phyloP scores from a whole-genome alignment of 2,113 vertebrate species.

The Tenebrosternarchus preto region DNA sequence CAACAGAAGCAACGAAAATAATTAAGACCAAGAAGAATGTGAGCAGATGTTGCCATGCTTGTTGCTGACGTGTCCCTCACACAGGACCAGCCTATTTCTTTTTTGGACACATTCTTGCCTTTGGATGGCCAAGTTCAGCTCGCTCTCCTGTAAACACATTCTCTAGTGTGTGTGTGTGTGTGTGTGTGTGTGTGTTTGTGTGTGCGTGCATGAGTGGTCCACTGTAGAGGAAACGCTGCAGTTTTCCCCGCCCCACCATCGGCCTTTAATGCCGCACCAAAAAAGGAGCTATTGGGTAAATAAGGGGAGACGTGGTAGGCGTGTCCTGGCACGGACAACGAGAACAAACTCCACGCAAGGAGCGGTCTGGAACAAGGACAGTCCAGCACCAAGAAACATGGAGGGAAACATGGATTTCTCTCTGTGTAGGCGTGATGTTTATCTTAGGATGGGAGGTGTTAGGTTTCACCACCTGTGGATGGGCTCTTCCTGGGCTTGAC shows the following conservation, averaged over 20 bases:
- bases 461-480: background rate
- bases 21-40: background rate
- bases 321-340: slow-evolving; percentile 58
- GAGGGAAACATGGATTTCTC: no score
- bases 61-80: background rate
- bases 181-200: slow-evolving; percentile 20
- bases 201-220: slow-evolving; percentile 36
- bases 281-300: slow-evolving; percentile 72
- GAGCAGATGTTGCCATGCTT: background rate
- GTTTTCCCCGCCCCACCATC: slow-evolving; percentile 41
- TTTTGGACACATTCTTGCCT: slow-evolving; percentile 26
- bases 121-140: slow-evolving; percentile 1
- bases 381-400: slow-evolving; percentile 27
- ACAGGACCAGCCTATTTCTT: background rate
- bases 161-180: slow-evolving; percentile 17
- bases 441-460: background rate
- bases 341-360: slow-evolving; percentile 45
- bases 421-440: slow-evolving; percentile 30
- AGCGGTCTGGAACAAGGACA: slow-evolving; percentile 33
- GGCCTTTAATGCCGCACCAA: slow-evolving; percentile 64
- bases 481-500: background rate
- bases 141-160: slow-evolving; percentile 43
- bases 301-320: slow-evolving; percentile 56
- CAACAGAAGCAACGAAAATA: background rate
- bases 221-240: slow-evolving; percentile 36